Conservation (phyloP, 2,888 invertebrate genomes). For the Hyalella azteca region DNA sequence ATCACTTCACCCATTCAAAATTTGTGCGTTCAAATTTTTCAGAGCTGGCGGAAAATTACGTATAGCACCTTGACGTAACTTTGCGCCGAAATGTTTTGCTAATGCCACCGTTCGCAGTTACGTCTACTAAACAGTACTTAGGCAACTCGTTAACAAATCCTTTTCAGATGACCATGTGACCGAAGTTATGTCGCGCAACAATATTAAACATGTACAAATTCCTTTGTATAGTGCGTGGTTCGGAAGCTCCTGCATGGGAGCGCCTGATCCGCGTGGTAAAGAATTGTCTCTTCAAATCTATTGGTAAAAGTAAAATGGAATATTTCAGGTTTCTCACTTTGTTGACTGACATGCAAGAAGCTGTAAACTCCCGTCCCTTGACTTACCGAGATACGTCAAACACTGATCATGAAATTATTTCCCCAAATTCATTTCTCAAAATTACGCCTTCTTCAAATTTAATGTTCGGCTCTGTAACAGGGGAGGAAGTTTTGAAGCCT, state of each 20-base stretch:
- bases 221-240: not conserved
- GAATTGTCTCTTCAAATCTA: conserved; percentile 2
- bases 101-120: no score
- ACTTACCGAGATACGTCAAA: not conserved
- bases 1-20: no score
- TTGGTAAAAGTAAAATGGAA: not conserved
- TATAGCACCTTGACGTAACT: no score
- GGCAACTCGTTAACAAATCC: no score
- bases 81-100: no score
- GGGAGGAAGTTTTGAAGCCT: not conserved
- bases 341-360: not conserved
- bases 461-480: not conserved
- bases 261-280: not conserved
- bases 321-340: not conserved
- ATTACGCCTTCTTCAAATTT: not conserved
- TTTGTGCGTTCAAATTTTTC: no score
- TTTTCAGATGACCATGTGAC: not conserved
- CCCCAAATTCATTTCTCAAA: conserved; percentile 10
- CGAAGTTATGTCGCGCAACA: not conserved
- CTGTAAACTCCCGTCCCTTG: not conserved
- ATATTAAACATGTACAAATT: not conserved
- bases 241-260: not conserved
- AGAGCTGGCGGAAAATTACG: no score
- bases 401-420: not conserved
- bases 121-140: no score